phyloP scores from a whole-genome alignment of 2,797 vertebrate species.

The Apodemus agrarius region DNA sequence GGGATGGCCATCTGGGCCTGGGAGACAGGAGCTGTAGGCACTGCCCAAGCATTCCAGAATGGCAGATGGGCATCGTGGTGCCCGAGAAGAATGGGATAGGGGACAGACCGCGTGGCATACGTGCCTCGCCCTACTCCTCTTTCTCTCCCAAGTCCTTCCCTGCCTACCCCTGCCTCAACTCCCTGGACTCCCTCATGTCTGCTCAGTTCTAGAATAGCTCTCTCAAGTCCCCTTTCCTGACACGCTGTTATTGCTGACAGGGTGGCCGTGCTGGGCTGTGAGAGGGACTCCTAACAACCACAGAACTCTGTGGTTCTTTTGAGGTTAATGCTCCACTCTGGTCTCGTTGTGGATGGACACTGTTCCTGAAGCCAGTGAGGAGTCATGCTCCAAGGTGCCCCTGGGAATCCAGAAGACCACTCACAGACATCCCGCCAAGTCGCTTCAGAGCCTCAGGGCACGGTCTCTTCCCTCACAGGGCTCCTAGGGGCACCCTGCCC shows the following conservation, averaged over 20 bases:
- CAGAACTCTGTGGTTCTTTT: neutral
- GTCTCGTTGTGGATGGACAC: neutral
- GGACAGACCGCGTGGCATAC: neutral
- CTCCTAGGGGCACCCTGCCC: neutral
- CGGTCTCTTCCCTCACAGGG: neutral
- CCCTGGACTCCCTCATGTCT: neutral
- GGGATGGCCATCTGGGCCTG: conserved; percentile 62
- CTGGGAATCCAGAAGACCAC: neutral
- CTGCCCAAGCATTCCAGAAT: neutral
- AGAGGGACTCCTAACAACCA: neutral
- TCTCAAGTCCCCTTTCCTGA: neutral
- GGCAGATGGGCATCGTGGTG: conserved; percentile 57
- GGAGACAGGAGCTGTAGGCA: neutral
- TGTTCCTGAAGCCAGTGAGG: neutral
- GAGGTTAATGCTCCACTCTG: neutral
- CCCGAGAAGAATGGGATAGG: neutral
- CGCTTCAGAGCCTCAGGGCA: neutral
- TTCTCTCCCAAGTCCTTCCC: neutral
- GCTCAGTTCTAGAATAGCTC: neutral
- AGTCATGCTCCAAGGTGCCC: too few relatives aligned
- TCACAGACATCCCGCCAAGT: neutral
- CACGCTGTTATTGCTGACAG: neutral
- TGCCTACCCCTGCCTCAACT: too few relatives aligned
- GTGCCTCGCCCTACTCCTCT: neutral
- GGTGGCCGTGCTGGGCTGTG: neutral